phyloP scores from a whole-genome alignment of 2,113 vertebrate genomes.

The Thoracochromis brauschi region DNA sequence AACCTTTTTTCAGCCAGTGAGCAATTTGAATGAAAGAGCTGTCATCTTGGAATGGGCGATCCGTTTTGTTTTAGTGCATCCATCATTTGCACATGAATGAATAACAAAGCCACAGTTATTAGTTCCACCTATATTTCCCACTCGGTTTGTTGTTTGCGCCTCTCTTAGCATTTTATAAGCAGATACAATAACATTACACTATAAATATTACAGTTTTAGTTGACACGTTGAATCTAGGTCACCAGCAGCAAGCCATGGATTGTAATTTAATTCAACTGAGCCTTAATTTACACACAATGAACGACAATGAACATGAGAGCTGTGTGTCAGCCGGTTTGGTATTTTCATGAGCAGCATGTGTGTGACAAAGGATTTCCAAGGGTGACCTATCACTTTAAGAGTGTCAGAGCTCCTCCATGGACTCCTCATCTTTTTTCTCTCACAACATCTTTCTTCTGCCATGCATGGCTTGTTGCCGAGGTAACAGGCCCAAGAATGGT shows the following conservation, averaged over 20 bases:
- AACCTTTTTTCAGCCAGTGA: background rate
- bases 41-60: background rate
- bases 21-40: background rate
- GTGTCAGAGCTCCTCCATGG: slow-evolving; percentile 34
- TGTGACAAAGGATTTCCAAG: background rate
- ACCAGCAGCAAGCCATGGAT: background rate
- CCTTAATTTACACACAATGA: background rate
- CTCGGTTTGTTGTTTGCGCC: background rate
- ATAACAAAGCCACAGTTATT: background rate
- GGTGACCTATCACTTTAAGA: slow-evolving; percentile 50
- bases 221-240: background rate
- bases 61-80: background rate
- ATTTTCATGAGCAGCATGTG: background rate
- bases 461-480: slow-evolving; percentile 64
- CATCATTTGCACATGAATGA: background rate
- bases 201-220: background rate
- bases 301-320: too few species aligned
- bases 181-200: background rate
- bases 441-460: slow-evolving; percentile 48
- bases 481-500: slow-evolving; percentile 55
- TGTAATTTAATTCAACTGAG: background rate
- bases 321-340: background rate
- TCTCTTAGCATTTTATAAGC: background rate
- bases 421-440: slow-evolving; percentile 49
- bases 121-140: background rate